Conservation (phyloP, 2,113 vertebrate species). For the Varanus salvator region DNA sequence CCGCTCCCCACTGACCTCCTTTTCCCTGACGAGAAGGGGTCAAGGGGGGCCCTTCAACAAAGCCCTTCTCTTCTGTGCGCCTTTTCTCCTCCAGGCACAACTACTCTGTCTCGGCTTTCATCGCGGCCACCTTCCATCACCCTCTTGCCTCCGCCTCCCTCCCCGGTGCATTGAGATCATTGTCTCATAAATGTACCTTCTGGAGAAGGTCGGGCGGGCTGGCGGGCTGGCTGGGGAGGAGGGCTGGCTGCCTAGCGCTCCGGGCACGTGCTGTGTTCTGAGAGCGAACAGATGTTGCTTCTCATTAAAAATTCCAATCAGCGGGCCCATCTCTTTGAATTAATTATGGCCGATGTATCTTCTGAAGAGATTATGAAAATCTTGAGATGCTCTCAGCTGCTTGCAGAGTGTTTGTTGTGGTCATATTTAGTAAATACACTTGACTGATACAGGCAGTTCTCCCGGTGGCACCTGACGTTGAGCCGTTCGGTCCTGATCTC, state of each 20-base stretch:
- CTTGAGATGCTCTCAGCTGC: conserved; percentile 43
- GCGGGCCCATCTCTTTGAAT: conserved; percentile 54
- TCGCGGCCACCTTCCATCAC: background rate
- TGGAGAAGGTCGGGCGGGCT: conserved; percentile 36
- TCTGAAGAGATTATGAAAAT: conserved; percentile 54
- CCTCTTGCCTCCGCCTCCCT: background rate
- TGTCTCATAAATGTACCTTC: background rate
- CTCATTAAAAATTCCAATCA: conserved; percentile 61
- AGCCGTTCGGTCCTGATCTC: background rate
- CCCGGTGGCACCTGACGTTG: background rate
- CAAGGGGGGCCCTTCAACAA: background rate
- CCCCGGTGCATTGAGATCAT: background rate
- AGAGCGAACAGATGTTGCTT: conserved; percentile 48
- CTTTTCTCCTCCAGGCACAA: fast-evolving
- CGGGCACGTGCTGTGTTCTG: background rate
- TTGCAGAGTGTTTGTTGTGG: conserved; percentile 37
- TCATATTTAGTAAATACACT: conserved; percentile 8
- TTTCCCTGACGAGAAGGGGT: background rate
- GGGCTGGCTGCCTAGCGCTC: conserved; percentile 13
- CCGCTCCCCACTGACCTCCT: too few species aligned
- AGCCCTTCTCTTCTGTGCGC: background rate
- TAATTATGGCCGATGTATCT: conserved; percentile 60
- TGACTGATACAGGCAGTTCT: conserved; percentile 8
- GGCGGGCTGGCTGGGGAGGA: background rate
- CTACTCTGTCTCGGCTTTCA: background rate